Base-by-base conservation (phyloP, 2,113 vertebrate genomes). In the Ctenomys sociabilis region DNA sequence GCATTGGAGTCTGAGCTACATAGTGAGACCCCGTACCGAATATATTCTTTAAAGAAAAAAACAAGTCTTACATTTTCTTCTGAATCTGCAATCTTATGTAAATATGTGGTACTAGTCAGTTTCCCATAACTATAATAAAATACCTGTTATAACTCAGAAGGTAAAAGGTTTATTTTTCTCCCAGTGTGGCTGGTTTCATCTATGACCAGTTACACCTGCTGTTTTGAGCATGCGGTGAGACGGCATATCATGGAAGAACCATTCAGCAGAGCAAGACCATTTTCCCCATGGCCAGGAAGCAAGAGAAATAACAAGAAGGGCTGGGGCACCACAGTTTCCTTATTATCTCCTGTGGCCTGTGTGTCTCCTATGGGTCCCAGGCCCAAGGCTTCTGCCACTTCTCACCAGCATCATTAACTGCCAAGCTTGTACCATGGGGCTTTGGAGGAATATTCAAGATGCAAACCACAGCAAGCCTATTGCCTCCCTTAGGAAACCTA, bases 351-450 rank as follows among this genome's bases (percentile, higher is more conserved):
- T 30, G 19, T 12, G 75, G 59, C 12, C 5, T 37, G n/a, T 59
- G 16, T 1, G 26, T 49, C 3, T 9, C 8, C 61, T 43, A 11
- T 32, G 1, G 5, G 19, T 8, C 12, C 14, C 16, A 21, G 0
- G 22, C 26, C 40, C 12, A 26, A n/a, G 35, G 43, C 61, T 68
- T 49, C 30, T 5, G 68, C 43, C 28, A 52, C 16, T 3, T 68
- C 30, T 70, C 32, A 45, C 21, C 21, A 49, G 9, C 4, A 1
- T 17, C n/a, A 43, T n/a, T 5, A 10, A 10, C 1, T 37, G n/a
- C 10, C 1, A 70, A 37, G 52, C 37, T 72, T 81, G 37, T 37
- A 24, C 24, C 32, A 32, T 3, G 21, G 21, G 24, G 21, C 9
- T 35, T 45, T 57, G 19, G 14, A 40, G 43, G 10, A 17, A 11